phyloP scores from a whole-genome alignment of 2,113 vertebrate species.

The Phocoena sinus region DNA sequence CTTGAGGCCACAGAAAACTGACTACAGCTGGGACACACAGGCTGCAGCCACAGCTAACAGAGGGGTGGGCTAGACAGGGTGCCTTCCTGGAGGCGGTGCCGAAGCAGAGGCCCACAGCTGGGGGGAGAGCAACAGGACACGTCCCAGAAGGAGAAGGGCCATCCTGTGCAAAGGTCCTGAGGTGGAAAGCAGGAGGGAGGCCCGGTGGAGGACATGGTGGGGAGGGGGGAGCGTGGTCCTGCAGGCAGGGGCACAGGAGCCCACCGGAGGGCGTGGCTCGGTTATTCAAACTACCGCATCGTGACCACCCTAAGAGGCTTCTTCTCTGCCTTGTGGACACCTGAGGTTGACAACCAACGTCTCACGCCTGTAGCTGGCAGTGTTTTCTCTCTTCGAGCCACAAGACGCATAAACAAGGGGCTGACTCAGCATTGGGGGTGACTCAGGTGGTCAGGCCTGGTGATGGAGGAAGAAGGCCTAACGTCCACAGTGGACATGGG shows the following conservation, averaged over 20 bases:
- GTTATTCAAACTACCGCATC: background rate
- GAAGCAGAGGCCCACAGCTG: background rate
- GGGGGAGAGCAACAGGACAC: background rate
- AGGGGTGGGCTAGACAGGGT: background rate
- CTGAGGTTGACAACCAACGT: background rate
- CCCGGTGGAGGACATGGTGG: background rate
- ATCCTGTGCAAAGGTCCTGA: background rate
- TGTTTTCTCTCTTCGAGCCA: background rate
- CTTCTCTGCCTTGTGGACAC: background rate
- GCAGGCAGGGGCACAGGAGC: background rate
- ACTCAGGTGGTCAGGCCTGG: background rate
- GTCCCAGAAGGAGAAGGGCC: background rate
- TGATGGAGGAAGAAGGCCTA: background rate
- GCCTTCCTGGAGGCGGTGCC: background rate
- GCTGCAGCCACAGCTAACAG: background rate
- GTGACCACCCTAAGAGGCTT: background rate
- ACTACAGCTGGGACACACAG: rapidly evolving
- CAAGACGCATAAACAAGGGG: background rate
- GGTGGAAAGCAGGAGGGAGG: background rate
- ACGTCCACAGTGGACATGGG: background rate
- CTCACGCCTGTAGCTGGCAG: background rate
- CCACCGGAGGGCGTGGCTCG: background rate
- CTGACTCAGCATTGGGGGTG: background rate
- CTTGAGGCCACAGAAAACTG: background rate
- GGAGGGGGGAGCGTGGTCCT: background rate